A percentile compares a stretch with the other conserved stretches of the same genome.
Evolutionary conservation across 92 coral and sea anemone genomes (phyloP).

Genomic region (Siderastrea radians): DNA sequence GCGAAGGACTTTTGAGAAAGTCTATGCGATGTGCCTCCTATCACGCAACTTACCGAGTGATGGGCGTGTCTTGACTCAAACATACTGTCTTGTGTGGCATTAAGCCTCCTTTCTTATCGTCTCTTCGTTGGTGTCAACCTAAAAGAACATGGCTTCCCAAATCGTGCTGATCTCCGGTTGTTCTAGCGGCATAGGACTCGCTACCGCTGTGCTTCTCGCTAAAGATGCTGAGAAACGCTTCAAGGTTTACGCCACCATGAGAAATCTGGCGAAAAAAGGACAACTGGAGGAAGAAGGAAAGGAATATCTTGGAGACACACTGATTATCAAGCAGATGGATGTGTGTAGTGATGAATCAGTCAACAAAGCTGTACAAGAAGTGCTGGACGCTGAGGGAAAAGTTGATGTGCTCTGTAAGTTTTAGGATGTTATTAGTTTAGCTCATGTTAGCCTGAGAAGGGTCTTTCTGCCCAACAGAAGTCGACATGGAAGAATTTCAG

Average conservation of each 20-base stretch:
- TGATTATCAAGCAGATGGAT: constrained; percentile 83
- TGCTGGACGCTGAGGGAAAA: constrained; percentile 82
- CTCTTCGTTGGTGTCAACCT: too few relatives aligned
- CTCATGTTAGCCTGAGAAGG: too few relatives aligned
- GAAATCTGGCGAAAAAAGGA: constrained; percentile 85
- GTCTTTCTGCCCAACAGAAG: too few relatives aligned
- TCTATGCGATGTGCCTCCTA: too few relatives aligned
- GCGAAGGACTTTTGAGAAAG: too few relatives aligned
- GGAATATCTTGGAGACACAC: constrained; percentile 77
- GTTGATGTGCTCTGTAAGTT: constrained; percentile 88
- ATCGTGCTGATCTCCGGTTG: constrained; percentile 93
- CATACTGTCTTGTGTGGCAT: too few relatives aligned
- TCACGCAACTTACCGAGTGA: too few relatives aligned
- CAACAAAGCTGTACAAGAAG: constrained; percentile 72
- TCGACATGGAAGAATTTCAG: too few relatives aligned
- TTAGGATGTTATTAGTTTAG: too few relatives aligned
- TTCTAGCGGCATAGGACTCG: constrained; percentile 93
- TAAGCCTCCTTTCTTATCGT: too few relatives aligned
- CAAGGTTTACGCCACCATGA: constrained; percentile 96
- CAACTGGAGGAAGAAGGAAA: constrained; percentile 79
- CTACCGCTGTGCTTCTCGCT: constrained; percentile 90
- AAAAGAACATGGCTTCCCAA: constrained; percentile 60
- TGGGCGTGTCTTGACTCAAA: too few relatives aligned
- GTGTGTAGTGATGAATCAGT: constrained; percentile 95
- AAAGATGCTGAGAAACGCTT: constrained; percentile 89